These are phyloP conservation scores for Fistularia commersonii DNA, from an alignment of 2,797 vertebrate species.

Conservation along the genomic window DNA sequence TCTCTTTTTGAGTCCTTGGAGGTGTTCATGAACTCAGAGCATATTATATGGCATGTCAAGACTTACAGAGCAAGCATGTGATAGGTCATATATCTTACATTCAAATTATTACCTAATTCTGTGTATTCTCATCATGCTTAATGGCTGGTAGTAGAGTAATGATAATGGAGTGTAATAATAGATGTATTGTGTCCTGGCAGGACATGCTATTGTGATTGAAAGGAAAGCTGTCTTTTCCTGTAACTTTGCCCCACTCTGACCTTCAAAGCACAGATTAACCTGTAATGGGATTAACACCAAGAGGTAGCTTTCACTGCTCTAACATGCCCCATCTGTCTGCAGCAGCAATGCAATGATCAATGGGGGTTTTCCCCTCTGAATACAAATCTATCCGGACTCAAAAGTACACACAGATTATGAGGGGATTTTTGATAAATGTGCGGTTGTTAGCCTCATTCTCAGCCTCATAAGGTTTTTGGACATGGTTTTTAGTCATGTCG, in stretches of 20 bases:
- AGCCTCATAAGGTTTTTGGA: no score
- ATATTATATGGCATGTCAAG: conserved; percentile 13
- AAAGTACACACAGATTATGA: no score
- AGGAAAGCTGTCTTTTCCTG: conserved; percentile 43
- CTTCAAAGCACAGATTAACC: conserved; percentile 71
- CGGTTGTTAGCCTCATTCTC: no score
- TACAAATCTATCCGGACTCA: conserved; percentile 7
- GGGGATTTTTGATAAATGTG: no score
- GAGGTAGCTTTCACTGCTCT: conserved; percentile 52
- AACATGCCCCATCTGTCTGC: conserved; percentile 35
- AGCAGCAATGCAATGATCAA: conserved; percentile 29
- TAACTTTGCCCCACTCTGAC: conserved; percentile 45
- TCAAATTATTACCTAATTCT: conserved; percentile 9
- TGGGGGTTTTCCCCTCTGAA: conserved; percentile 18
- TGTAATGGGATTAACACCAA: conserved; percentile 68
- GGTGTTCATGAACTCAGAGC: neutral
- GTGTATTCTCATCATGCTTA: neutral
- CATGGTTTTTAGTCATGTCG: neutral
- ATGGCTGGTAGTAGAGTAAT: conserved; percentile 7
- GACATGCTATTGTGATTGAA: conserved; percentile 29
- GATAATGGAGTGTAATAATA: neutral
- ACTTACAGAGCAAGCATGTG: conserved; percentile 6
- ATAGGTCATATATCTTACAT: neutral
- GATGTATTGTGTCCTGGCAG: conserved; percentile 21
- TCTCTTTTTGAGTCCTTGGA: conserved; percentile 17